Base-by-base conservation (phyloP, 2,888 invertebrate genomes). In the Tipula vernalis region DNA sequence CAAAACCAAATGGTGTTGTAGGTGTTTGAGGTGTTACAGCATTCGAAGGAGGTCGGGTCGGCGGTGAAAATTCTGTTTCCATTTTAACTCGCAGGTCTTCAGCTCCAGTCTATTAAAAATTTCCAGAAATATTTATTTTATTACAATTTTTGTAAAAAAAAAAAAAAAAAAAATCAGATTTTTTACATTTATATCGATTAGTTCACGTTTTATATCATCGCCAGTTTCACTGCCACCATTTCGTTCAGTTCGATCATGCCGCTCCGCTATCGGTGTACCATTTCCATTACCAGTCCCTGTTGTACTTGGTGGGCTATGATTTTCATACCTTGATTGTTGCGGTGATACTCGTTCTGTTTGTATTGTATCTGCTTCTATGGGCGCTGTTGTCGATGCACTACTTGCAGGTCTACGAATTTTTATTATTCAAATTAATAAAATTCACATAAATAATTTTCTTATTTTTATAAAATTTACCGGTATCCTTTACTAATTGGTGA, bases 51-150 rank as follows among this genome's bases (percentile, higher is more conserved):
- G 42, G 85, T 42, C 85, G 85, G 2, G 85, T 42, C 47, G 94
- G 93, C 89, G 93, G 93, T 91, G 92, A 93, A 92, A 90, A 93
- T 91, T 91, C 90, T 88, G 92, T 91, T 90, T 91, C 92, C 88
- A 92, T 91, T 89, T 96, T 96, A 90, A 96, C 95, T 90, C 96
- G 94, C 92, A 96, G 93, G 93, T 96, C 96, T 95, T 93, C 88
- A 92, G 93, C 92, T 88, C 91, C 91, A 87, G 90, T 90, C 91
- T 92, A 87, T 36, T 47, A 39, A 5, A 39, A 39, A 39, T 39
- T n/a, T n/a, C n/a, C 13, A 57, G 0, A 83, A 83, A 36, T 36
- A 13, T 6, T 2, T 39, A 39, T 6, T 39, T 39, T 39, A 39
- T 39, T 39, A 85, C 6, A 85, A 39, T 39, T 39, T 83, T 36